phyloP scores from a whole-genome alignment of 2,113 vertebrate genomes.

The Spheniscus mendiculus region DNA sequence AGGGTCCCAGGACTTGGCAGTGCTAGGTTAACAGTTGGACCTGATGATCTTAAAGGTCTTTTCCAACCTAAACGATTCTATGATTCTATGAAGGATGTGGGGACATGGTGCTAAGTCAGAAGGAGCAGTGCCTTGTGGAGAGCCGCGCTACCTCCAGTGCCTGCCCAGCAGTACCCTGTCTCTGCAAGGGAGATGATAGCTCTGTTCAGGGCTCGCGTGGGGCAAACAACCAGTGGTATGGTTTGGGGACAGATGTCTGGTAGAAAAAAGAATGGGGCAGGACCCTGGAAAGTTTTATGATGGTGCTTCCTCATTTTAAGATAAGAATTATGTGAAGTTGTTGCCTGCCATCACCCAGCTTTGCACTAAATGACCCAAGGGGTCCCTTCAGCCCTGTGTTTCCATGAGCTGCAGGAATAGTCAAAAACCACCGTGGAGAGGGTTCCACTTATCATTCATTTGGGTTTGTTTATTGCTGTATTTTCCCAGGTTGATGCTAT shows the following conservation, averaged over 20 bases:
- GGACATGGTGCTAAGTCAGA: neutral
- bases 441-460: neutral
- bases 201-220: neutral
- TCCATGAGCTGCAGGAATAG: neutral
- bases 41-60: too few species aligned
- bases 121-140: neutral
- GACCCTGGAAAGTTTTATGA: neutral
- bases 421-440: neutral
- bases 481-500: constrained; percentile 6
- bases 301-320: neutral
- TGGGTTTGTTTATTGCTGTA: neutral
- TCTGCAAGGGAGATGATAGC: neutral
- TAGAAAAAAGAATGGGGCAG: neutral
- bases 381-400: neutral
- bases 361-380: neutral
- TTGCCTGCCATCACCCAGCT: neutral
- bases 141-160: accelerated
- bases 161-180: neutral
- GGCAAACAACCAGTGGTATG: neutral
- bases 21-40: too few species aligned
- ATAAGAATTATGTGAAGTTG: neutral
- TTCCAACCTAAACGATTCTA: too few species aligned
- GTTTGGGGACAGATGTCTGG: neutral
- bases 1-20: neutral
- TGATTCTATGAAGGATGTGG: neutral